Evolutionary conservation across 1,140 invertebrate genomes (phyloP), one percentile per base, ranked within the genome.

Genomic region (Musca domestica): DNA sequence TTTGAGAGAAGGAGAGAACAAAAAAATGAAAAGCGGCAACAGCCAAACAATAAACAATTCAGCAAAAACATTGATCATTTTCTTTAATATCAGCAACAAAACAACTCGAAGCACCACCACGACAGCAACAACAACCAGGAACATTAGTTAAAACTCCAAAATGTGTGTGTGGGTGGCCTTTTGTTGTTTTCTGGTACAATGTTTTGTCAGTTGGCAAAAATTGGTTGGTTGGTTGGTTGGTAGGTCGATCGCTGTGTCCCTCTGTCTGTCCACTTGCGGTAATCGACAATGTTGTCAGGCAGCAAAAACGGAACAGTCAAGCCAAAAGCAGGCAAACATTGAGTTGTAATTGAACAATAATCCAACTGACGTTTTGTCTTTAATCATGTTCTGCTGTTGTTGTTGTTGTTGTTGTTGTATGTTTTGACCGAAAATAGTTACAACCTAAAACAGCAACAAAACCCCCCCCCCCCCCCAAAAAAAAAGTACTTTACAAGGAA

Each of bases 271-370:
- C 10, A 2, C 2, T 41, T 41, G 34, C 12, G 34, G 34, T 41
- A 41, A 41, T 41, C 34, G 12, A 41, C 34, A 41, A 41, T 41
- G 34, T 41, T 41, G 34, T 41, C 34, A 41, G 10, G 2, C 34
- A 41, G 12, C 34, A 10, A 41, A 41, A 41, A 41, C 34, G 34
- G 34, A 41, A 41, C 34, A 5, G 34, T 41, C 34, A 12, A 5
- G 12, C 4, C 34, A 5, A 41, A 41, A 41, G 5, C 10, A 41
- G 10, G 6, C 17, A 34, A 61, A 61, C 56, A 61, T 61, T 61
- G 56, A 61, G 56, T 61, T 61, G 56, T 61, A 61, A 61, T 61
- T 61, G 56, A 61, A 61, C 56, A 61, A 61, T 61, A 41, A 61
- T 61, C 27, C 22, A 61, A 61, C 27, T 61, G 56, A 61, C 56